A percentile compares a stretch with the other conserved stretches of the same genome.
Evolutionary conservation across 1,140 invertebrate genomes (phyloP).

Genomic region (Cydia splendana): DNA sequence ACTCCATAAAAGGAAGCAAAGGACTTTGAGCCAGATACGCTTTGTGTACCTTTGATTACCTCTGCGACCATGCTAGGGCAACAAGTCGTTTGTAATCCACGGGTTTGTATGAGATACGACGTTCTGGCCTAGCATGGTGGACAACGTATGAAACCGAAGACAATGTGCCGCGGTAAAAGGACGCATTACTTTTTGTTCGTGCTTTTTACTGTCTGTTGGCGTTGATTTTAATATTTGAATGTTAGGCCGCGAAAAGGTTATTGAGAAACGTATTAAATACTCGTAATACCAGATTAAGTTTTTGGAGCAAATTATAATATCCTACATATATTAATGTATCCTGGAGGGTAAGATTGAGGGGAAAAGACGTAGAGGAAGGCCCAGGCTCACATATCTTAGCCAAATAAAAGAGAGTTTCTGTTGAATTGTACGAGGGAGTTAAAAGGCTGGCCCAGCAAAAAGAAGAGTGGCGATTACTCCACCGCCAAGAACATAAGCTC

Average conservation of each 20-base stretch:
- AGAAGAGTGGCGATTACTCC: no score
- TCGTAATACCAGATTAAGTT: no score
- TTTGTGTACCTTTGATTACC: constrained; percentile 72
- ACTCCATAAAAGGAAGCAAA: constrained; percentile 60
- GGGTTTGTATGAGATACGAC: not conserved
- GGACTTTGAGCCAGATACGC: constrained; percentile 57
- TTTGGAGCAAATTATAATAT: no score
- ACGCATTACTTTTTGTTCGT: constrained; percentile 29
- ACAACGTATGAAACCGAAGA: constrained; percentile 28
- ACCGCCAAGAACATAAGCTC: no score
- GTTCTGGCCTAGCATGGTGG: not conserved
- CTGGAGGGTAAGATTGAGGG: no score
- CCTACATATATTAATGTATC: no score
- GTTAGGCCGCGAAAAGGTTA: constrained; percentile 2
- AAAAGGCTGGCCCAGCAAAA: no score
- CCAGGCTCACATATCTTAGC: no score
- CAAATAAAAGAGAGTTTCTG: no score
- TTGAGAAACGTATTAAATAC: not conserved
- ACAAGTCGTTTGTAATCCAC: not conserved
- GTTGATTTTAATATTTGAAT: constrained; percentile 19
- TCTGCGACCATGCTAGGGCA: not conserved
- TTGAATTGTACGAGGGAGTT: no score
- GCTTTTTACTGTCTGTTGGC: constrained; percentile 12
- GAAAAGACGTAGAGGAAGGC: no score
- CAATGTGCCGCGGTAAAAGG: constrained; percentile 14